Percentiles rank a stretch among this genome's conserved stretches.
These are phyloP conservation scores for Hypotaenidia philippensis DNA, from an alignment of 2,797 vertebrate species.

Conservation along the genomic window DNA sequence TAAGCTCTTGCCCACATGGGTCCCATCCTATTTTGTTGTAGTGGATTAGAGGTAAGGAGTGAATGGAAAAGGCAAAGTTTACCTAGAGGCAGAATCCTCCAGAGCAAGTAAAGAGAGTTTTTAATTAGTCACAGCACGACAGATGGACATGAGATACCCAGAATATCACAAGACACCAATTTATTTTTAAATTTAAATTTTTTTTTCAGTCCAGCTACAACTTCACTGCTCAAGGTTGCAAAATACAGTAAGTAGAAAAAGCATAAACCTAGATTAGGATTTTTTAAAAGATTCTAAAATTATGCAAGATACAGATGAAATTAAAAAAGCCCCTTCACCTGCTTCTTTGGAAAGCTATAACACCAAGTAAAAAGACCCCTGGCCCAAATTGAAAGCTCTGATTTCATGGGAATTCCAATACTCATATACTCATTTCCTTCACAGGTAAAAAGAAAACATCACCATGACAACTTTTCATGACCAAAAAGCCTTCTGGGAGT, in stretches of 20 bases:
- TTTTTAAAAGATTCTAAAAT: neutral
- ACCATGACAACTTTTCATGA: neutral
- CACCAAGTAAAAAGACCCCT: accelerated
- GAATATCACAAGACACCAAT: neutral
- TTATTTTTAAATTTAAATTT: neutral
- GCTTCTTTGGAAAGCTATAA: neutral
- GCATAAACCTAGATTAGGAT: neutral
- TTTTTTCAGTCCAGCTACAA: neutral
- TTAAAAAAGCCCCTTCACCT: neutral
- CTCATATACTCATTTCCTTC: accelerated
- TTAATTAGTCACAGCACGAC: neutral
- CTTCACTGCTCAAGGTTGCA: neutral
- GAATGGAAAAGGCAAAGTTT: neutral
- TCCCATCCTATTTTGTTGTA: neutral
- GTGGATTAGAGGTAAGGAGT: neutral
- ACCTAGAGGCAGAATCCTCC: neutral
- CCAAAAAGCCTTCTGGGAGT: neutral
- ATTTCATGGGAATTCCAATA: neutral
- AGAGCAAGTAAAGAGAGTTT: neutral
- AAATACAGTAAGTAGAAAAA: neutral
- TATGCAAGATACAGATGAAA: neutral
- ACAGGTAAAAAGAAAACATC: neutral
- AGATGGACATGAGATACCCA: neutral
- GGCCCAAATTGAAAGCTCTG: neutral
- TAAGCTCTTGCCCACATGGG: neutral